Base-by-base conservation (phyloP, 2,888 invertebrate genomes). In the Acleris cristana region DNA sequence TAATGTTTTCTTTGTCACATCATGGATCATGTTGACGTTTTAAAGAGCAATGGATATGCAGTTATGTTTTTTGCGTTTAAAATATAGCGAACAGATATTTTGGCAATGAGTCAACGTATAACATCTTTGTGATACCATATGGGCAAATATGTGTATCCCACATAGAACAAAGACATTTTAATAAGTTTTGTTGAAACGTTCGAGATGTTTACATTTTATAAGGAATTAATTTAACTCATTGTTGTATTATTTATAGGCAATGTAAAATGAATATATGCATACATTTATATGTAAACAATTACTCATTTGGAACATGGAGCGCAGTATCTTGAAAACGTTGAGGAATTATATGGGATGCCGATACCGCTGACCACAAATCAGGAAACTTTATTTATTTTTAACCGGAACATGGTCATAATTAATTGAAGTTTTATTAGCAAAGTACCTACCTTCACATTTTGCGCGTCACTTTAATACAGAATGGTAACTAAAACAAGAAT, bases 211-310 rank as follows among this genome's bases (percentile, higher is more conserved):
- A 56, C 59, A 51, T 51, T 30, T n/a, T 44, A 55, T 49, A 18
- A 49, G 51, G 44, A 65, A 61, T 56, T 61, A 55, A 66, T 66
- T 66, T 18, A 61, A 65, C 40, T 55, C 61, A 66, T 66, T 66
- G 56, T 66, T 66, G n/a, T 57, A 56, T 7, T 51, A 44, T 66
- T 60, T 51, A 56, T n/a, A 40, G 16, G 49, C 51, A 55, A 19
- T 40, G 49, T 44, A 26, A 52, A 45, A 30, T 44, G 21, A 44
- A 21, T 58, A 51, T 44, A 51, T 23, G 26, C 34, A 54, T 59
- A 34, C 18, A 26, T 52, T 12, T 23, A 40, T 48, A 54, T 59
- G 65, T 65, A 61, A 66, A 66, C 61, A 56, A 61, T 66, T 66
- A 61, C 44, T 66, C 65, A 66, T 16, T 51, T 14, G 14, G 19